phyloP scores from a whole-genome alignment of 2,888 invertebrate genomes.

The Keiferia lycopersicella region DNA sequence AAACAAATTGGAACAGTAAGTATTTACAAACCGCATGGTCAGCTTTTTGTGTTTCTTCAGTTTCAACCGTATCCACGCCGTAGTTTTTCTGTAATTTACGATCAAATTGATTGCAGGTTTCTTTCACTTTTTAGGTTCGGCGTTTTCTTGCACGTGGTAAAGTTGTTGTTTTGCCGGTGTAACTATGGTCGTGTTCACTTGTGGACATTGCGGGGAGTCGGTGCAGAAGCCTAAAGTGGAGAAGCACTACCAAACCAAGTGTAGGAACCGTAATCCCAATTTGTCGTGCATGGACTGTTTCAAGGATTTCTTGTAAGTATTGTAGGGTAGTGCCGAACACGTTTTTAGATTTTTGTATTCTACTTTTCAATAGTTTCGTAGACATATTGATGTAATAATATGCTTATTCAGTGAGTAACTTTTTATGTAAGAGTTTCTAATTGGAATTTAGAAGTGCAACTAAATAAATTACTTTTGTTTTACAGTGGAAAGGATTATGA shows the following conservation, averaged over 20 bases:
- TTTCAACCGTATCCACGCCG: not conserved
- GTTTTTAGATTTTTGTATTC: not conserved
- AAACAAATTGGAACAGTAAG: conserved; percentile 23
- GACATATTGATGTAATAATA: no score
- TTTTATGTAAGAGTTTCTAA: no score
- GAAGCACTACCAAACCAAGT: conserved; percentile 90
- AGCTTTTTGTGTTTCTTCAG: not conserved
- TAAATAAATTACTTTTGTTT: conserved; percentile 34
- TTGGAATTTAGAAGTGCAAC: no score
- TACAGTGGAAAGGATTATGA: conserved; percentile 88
- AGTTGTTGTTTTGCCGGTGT: conserved; percentile 24
- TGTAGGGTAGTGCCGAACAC: not conserved
- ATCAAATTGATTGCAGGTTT: conserved; percentile 29
- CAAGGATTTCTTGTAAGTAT: conserved; percentile 90
- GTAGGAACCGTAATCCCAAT: conserved; percentile 84
- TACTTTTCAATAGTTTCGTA: not conserved
- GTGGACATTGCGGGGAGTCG: conserved; percentile 94
- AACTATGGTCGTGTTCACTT: conserved; percentile 96
- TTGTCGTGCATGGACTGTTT: conserved; percentile 97
- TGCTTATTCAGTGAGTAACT: no score
- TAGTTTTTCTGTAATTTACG: conserved; percentile 42
- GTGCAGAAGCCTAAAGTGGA: conserved; percentile 95
- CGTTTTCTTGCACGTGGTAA: conserved; percentile 30
- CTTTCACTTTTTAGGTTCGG: conserved; percentile 30
- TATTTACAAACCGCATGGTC: not conserved